phyloP scores from a whole-genome alignment of 2,113 vertebrate genomes.

The Onychorhynchus coronatus region DNA sequence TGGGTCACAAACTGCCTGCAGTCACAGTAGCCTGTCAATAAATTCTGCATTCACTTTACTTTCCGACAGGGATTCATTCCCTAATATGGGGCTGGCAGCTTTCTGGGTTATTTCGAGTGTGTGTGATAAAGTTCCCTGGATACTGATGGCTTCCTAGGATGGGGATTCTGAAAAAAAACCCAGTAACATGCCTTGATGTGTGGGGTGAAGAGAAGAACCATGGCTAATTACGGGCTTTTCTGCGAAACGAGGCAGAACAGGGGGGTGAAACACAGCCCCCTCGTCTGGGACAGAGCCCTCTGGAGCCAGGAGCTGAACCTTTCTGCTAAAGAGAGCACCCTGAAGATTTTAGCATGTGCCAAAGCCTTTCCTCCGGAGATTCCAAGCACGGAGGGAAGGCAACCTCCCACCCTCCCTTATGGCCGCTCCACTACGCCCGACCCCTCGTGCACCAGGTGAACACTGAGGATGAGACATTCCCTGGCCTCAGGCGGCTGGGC shows the following conservation, averaged over 20 bases:
- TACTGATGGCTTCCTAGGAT: conserved; percentile 68
- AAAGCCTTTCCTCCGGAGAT: neutral
- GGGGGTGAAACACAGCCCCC: neutral
- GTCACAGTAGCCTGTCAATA: conserved; percentile 85
- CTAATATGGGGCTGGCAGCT: conserved; percentile 92
- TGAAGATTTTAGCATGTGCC: neutral
- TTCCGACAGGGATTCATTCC: conserved; percentile 84
- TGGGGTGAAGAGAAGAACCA: neutral
- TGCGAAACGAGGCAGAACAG: neutral
- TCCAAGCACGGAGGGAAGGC: neutral
- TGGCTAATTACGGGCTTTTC: neutral
- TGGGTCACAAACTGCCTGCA: conserved; percentile 60
- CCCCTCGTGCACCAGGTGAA: neutral
- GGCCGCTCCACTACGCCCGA: neutral
- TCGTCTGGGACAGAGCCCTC: neutral
- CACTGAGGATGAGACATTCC: neutral
- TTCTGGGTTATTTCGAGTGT: conserved; percentile 95
- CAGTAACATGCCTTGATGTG: conserved; percentile 22
- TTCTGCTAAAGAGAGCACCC: neutral
- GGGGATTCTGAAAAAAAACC: conserved; percentile 54
- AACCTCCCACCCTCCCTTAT: neutral
- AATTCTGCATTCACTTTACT: conserved; percentile 81
- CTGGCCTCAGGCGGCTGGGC: rapidly evolving
- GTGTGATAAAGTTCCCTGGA: conserved; percentile 91
- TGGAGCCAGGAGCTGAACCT: neutral